Evolutionary conservation across 2,113 vertebrate genomes (phyloP), one percentile per base, ranked within the genome.

Genomic region (Potamarius usumacintae): DNA sequence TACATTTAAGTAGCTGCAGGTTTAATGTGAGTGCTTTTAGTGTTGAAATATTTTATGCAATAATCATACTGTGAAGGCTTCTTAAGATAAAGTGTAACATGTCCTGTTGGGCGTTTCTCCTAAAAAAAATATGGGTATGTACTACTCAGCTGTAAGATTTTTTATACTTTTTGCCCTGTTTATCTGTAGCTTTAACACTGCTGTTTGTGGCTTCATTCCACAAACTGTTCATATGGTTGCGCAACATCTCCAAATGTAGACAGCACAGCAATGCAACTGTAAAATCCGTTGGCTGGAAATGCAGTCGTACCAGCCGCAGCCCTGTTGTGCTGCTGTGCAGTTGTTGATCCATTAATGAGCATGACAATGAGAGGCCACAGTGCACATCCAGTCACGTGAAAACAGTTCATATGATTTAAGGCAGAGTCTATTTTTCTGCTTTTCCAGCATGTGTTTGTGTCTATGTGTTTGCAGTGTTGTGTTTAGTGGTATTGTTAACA

Each of bases 301-400:
- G 57, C 7, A 81, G 79, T 42, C 10, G 10, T 42, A 81, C 30
- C 27, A 60, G 79, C 34, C n/a, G 30, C 87, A 57, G 55, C 77
- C 42, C 79, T 55, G 77, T 30, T 57, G 53, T 58, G n/a, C 77
- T 80, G 53, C 77, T 58, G 20, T 58, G 78, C 50, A 55, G 83
- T 83, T 82, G 79, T 67, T 89, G 48, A 72, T 58, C 10, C 27
- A 77, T 67, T 15, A 86, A 82, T 72, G 34, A 80, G 74, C 65
- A 7, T 84, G 63, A 86, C 42, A 89, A 34, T 34, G 52, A 65
- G 65, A 18, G 25, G 65, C 34, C 65, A 78, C 79, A 71, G 22
- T 57, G 14, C 30, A 71, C 53, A 52, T 67, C 34, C 67, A 82
- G 48, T 42, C 84, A 82, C 18, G 14, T 84, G 72, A 86, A 78